Evolutionary conservation across 2,888 invertebrate species (phyloP).

Genomic region (Xestia c-nigrum): DNA sequence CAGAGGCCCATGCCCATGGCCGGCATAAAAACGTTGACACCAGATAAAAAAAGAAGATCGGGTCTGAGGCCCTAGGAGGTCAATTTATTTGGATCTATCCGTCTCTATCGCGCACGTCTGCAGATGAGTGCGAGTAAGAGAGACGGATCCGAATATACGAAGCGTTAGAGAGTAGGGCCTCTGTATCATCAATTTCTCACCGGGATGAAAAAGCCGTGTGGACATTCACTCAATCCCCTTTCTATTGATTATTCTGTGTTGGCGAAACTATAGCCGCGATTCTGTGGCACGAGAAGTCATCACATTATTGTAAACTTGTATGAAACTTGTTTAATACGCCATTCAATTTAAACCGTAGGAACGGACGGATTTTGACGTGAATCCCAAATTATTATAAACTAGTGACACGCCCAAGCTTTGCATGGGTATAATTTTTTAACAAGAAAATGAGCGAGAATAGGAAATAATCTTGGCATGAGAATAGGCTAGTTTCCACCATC

Average conservation of each 20-base stretch:
- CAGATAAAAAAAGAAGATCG: too few species aligned
- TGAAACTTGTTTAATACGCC: background rate
- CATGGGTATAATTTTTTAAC: background rate
- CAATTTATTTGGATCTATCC: too few species aligned
- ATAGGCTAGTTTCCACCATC: too few species aligned
- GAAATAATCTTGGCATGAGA: background rate
- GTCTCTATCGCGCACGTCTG: too few species aligned
- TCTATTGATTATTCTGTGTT: background rate
- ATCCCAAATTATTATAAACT: background rate
- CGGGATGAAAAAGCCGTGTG: background rate
- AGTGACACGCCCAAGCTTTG: background rate
- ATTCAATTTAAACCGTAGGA: background rate
- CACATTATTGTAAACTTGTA: background rate
- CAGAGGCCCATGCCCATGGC: too few species aligned
- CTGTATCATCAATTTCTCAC: background rate
- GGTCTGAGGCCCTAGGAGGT: too few species aligned
- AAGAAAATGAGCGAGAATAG: background rate
- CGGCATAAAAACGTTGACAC: too few species aligned
- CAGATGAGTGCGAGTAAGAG: too few species aligned
- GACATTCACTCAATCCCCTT: background rate
- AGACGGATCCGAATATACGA: too few species aligned
- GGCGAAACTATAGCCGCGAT: background rate
- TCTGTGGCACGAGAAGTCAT: background rate
- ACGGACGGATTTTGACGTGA: background rate
- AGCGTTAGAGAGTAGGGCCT: too few species aligned